phyloP scores from a whole-genome alignment of 2,797 vertebrate genomes.

The Emys orbicularis region DNA sequence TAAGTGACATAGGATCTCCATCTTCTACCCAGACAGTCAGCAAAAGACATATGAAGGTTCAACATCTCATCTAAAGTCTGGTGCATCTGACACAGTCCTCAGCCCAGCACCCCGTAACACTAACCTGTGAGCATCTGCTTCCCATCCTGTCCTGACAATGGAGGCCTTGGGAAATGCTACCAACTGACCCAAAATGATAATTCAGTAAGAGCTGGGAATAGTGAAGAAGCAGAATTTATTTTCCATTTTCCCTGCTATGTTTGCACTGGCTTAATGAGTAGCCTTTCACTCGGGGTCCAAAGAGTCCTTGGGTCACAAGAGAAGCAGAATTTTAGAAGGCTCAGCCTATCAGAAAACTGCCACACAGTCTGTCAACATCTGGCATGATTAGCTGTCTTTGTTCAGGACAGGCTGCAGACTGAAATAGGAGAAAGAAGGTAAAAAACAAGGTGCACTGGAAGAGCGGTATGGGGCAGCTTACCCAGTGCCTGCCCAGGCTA shows the following conservation, averaged over 20 bases:
- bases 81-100: not conserved
- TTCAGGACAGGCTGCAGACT: too few relatives aligned
- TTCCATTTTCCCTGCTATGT: not conserved
- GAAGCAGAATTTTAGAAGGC: not conserved
- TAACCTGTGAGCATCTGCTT: not conserved
- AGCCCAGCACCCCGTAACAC: not conserved
- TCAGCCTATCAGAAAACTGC: not conserved
- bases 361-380: not conserved
- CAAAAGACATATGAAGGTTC: not conserved
- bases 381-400: not conserved
- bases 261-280: not conserved
- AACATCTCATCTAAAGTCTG: not conserved
- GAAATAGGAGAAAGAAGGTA: not conserved
- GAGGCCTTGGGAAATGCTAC: not conserved
- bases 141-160: not conserved
- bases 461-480: not conserved
- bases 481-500: not conserved
- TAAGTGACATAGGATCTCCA: not conserved
- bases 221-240: not conserved
- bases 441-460: not conserved
- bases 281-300: not conserved
- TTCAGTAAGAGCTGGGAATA: not conserved
- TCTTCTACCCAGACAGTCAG: not conserved
- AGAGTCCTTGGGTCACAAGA: not conserved
- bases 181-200: not conserved